Evolutionary conservation across 2,797 vertebrate genomes (phyloP).

Genomic region (Nothura maculosa): DNA sequence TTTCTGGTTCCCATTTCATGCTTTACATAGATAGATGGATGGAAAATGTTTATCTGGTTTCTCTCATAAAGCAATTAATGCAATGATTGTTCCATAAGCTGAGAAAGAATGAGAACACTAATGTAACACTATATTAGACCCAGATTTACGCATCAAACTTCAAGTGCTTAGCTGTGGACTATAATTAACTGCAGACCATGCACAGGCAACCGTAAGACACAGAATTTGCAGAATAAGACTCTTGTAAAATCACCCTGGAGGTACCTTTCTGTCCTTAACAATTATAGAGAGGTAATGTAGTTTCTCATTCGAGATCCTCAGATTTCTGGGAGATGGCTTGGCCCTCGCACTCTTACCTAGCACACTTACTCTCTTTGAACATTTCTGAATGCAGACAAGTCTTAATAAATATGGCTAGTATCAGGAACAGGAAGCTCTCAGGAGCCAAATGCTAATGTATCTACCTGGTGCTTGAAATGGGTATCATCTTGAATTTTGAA

Average conservation of each 20-base stretch:
- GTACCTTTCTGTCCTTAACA: not conserved
- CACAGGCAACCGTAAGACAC: not conserved
- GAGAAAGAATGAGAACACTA: not conserved
- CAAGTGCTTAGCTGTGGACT: not conserved
- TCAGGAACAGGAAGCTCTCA: not conserved
- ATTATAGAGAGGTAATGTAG: rapidly evolving
- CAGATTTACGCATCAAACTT: not conserved
- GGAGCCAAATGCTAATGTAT: not conserved
- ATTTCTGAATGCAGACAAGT: not conserved
- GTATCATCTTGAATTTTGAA: not conserved
- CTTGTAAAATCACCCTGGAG: not conserved
- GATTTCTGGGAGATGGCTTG: not conserved
- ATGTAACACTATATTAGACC: not conserved
- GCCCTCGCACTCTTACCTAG: not conserved
- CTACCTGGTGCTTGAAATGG: not conserved
- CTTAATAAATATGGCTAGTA: not conserved
- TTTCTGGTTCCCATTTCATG: not conserved
- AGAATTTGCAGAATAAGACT: not conserved
- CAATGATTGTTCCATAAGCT: not conserved
- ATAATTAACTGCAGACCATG: not conserved
- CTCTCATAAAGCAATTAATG: not conserved
- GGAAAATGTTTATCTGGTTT: not conserved
- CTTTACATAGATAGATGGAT: not conserved
- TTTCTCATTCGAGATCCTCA: not conserved
- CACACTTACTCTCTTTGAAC: not conserved